Conservation (phyloP, 1,140 invertebrate species). For the Lethrus apterus region DNA sequence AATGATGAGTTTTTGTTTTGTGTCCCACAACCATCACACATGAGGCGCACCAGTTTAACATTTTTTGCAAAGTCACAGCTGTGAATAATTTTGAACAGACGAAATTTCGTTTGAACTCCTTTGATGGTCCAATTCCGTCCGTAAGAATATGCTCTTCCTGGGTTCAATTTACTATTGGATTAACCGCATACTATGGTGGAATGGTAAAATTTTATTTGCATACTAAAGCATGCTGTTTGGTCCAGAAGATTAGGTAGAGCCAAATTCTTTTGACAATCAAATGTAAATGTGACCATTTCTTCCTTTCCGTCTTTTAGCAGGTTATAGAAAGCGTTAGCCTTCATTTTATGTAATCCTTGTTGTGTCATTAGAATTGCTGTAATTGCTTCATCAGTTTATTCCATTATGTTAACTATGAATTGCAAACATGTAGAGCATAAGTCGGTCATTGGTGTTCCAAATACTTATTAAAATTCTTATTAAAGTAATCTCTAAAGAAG, state of each 20-base stretch:
- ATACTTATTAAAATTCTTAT: constrained; percentile 9
- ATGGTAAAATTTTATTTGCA: constrained; percentile 15
- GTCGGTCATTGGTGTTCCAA: constrained; percentile 8
- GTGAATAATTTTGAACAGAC: constrained; percentile 23
- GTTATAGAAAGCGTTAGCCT: constrained; percentile 17
- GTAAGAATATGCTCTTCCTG: constrained; percentile 4
- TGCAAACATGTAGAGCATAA: constrained; percentile 7
- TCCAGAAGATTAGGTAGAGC: constrained; percentile 3
- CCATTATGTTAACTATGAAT: constrained; percentile 3
- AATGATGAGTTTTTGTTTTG: constrained; percentile 12
- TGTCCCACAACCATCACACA: constrained; percentile 18
- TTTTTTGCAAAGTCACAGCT: constrained; percentile 18
- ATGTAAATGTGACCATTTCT: constrained; percentile 9
- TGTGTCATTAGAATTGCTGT: constrained; percentile 3
- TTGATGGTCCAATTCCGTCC: constrained; percentile 10
- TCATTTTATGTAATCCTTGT: constrained; percentile 7
- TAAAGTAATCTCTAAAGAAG: constrained; percentile 9
- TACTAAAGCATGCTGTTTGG: constrained; percentile 9
- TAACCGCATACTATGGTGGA: constrained; percentile 5
- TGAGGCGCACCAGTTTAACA: constrained; percentile 23
- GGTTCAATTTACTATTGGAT: constrained; percentile 11
- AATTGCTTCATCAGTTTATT: constrained; percentile 1
- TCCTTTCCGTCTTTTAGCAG: background rate
- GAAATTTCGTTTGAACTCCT: constrained; percentile 10
- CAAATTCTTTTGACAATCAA: constrained; percentile 10